Evolutionary conservation across 2,113 vertebrate species (phyloP), one percentile per base, ranked within the genome.

Genomic region (Phalacrocorax pelagicus): DNA sequence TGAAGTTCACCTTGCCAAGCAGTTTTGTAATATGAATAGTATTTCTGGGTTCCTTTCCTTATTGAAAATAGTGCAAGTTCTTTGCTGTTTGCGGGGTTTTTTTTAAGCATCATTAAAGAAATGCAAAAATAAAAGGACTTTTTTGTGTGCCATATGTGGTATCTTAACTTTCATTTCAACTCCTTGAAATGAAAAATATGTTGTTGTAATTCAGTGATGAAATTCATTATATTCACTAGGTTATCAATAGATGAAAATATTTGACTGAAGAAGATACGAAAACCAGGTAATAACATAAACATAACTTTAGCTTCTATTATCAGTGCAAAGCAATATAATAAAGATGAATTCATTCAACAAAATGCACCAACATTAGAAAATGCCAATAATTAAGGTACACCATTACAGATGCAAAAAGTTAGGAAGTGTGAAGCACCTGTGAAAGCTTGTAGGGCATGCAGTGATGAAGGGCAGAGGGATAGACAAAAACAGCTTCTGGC

Each of bases 401-500:
- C 42, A 87, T 71, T 65, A 91, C 84, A 88, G 58, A 91, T 44
- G 49, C 92, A 97, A 89, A 81, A 95, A 86, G 86, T 95, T 88
- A 97, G 96, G 93, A 96, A 92, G 91, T 19, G 73, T 88, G 87
- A 96, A 97, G 95, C 93, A 95, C 84, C 88, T 94, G 74, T 95
- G 92, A 92, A 95, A 95, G 95, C 82, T 83, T 83, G 92, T 77
- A 97, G 75, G 81, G 40, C 98, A 98, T 96, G 96, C 97, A 95
- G 86, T 93, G 92, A 96, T 96, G 95, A 96, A 96, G 96, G 97
- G 94, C 92, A 96, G 92, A 96, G 93, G 96, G 89, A 98, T 63
- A 92, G 98, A 96, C 73, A 98, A 97, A 98, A 97, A 97, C 99
- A 99, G 99, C 99, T 99, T 99, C 99, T 98, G 99, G 99, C 99